Evolutionary conservation across 1,140 invertebrate species (phyloP).

Genomic region (Dysdera silvatica): DNA sequence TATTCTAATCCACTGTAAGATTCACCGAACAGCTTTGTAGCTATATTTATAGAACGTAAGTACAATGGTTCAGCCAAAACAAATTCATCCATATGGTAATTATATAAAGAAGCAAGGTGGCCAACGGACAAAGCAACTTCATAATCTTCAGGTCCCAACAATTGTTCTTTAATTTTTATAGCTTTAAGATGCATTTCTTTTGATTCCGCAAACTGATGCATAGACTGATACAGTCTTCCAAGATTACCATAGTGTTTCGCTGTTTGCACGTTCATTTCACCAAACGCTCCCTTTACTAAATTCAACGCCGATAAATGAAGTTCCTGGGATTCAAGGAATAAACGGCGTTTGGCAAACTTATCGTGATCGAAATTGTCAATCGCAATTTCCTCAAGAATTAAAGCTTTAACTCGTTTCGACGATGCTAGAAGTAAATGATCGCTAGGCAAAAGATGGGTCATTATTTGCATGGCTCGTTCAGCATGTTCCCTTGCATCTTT

Average conservation of each 20-base stretch:
- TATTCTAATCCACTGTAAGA: slow-evolving; percentile 86
- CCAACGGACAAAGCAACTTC: slow-evolving; percentile 86
- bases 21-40: slow-evolving; percentile 77
- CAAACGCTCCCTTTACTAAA: slow-evolving; percentile 68
- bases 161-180: slow-evolving; percentile 78
- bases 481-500: slow-evolving; percentile 67
- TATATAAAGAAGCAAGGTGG: slow-evolving; percentile 84
- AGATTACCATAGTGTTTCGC: slow-evolving; percentile 92
- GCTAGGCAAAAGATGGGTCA: slow-evolving; percentile 64
- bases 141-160: slow-evolving; percentile 77
- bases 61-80: slow-evolving; percentile 76
- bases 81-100: slow-evolving; percentile 84
- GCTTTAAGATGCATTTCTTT: slow-evolving; percentile 84
- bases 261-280: slow-evolving; percentile 85
- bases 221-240: slow-evolving; percentile 81
- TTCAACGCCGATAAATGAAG: slow-evolving; percentile 70
- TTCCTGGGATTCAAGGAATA: slow-evolving; percentile 59
- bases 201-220: slow-evolving; percentile 75
- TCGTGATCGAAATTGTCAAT: slow-evolving; percentile 63
- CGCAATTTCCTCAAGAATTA: slow-evolving; percentile 87
- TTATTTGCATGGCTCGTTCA: slow-evolving; percentile 70
- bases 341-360: slow-evolving; percentile 38
- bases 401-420: slow-evolving; percentile 78
- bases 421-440: slow-evolving; percentile 78
- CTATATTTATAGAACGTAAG: slow-evolving; percentile 75